Conservation (phyloP, 2,888 invertebrate genomes). For the Phasia obesa region DNA sequence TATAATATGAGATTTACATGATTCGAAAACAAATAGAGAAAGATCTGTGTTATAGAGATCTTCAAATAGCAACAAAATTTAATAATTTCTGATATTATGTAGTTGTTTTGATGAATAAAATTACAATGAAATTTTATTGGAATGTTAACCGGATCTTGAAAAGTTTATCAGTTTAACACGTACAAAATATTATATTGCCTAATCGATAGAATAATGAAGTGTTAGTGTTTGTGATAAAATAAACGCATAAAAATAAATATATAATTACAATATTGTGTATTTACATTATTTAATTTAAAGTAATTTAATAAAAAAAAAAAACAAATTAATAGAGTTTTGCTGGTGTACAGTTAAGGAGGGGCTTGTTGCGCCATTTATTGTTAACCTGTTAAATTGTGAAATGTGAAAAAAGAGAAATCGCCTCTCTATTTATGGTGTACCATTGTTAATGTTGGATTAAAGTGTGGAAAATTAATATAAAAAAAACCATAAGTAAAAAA, state of each 20-base stretch:
- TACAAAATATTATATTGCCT: not conserved
- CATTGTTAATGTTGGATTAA: constrained; percentile 27
- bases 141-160: constrained; percentile 31
- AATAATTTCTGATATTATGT: no score
- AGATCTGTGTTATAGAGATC: not conserved
- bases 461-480: constrained; percentile 16
- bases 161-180: not conserved
- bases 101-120: no score
- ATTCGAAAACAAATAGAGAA: not conserved
- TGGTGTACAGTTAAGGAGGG: not conserved
- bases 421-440: constrained; percentile 35
- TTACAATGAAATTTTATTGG: not conserved
- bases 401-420: constrained; percentile 58
- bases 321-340: not conserved
- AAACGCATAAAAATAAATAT: no score
- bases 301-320: no score
- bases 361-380: constrained; percentile 3
- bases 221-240: not conserved
- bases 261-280: no score
- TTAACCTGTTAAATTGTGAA: constrained; percentile 42
- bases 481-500: constrained; percentile 4
- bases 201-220: not conserved
- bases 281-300: no score
- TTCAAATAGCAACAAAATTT: no score
- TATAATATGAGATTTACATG: constrained; percentile 14